Conservation (phyloP, 2,888 invertebrate species). For the Hyppa rectilinea region DNA sequence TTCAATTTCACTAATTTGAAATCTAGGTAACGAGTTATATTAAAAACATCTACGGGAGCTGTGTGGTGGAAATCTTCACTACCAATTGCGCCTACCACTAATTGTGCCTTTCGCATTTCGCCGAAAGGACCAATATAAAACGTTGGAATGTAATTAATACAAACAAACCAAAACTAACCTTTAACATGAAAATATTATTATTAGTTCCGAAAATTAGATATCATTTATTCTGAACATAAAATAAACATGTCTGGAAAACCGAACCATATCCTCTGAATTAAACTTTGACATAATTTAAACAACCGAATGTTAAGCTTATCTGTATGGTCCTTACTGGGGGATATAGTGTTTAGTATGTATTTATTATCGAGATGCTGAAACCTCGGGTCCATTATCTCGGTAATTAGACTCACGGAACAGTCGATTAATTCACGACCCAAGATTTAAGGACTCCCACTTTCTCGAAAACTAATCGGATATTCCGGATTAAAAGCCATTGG, state of each 20-base stretch:
- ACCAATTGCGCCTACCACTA: no score
- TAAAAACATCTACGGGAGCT: background rate
- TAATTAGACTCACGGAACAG: slow-evolving; percentile 67
- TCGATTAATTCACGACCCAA: slow-evolving; percentile 69
- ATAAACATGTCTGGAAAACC: slow-evolving; percentile 23
- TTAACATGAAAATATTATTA: slow-evolving; percentile 24
- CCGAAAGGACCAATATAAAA: background rate
- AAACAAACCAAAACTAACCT: slow-evolving; percentile 11
- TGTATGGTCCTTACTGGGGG: slow-evolving; percentile 25
- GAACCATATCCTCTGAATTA: slow-evolving; percentile 25
- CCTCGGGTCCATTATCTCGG: slow-evolving; percentile 61
- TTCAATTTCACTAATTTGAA: background rate
- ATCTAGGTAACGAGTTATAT: background rate
- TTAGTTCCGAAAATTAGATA: slow-evolving; percentile 10
- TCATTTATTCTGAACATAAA: slow-evolving; percentile 33
- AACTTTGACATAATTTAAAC: slow-evolving; percentile 52
- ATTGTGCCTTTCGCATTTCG: background rate
- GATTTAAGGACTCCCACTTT: slow-evolving; percentile 66
- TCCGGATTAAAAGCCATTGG: slow-evolving; percentile 66
- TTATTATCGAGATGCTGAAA: slow-evolving; percentile 62
- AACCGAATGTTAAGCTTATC: slow-evolving; percentile 44
- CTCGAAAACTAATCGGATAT: slow-evolving; percentile 70
- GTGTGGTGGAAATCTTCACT: background rate
- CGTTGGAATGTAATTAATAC: slow-evolving; percentile 18
- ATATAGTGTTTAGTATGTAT: slow-evolving; percentile 54